These are phyloP conservation scores for Numenius arquata DNA, from an alignment of 2,113 vertebrate genomes.

Conservation along the genomic window DNA sequence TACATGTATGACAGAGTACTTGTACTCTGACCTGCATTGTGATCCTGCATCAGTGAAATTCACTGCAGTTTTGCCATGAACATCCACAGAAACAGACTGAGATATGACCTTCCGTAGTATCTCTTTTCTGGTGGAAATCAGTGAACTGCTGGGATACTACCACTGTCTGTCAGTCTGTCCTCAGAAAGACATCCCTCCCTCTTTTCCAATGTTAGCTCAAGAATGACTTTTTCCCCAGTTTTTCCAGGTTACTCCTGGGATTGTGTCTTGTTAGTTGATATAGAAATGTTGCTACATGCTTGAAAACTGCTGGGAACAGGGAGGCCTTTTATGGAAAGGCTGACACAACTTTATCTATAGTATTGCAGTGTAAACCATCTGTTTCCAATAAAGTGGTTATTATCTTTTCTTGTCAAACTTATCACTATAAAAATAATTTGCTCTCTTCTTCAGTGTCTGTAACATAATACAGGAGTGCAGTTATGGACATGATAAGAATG, in stretches of 20 bases:
- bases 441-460: neutral
- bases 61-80: neutral
- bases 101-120: accelerated
- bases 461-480: neutral
- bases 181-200: neutral
- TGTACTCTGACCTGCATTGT: accelerated
- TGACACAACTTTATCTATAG: slow-evolving; percentile 42
- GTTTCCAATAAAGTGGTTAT: slow-evolving; percentile 62
- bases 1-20: accelerated
- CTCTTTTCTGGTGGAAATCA: neutral
- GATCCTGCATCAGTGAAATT: too few relatives aligned
- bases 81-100: neutral
- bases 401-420: slow-evolving; percentile 64
- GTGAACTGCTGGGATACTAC: neutral
- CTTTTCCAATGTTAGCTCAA: neutral
- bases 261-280: neutral
- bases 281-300: slow-evolving; percentile 11
- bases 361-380: slow-evolving; percentile 27
- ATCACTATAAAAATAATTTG: slow-evolving; percentile 40
- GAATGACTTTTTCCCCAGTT: neutral
- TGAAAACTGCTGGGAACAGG: neutral
- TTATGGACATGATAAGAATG: neutral
- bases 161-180: neutral
- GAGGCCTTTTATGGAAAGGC: slow-evolving; percentile 27
- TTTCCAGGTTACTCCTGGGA: neutral